Conservation (phyloP, 2,888 invertebrate genomes). For the Aleiodes alternator region DNA sequence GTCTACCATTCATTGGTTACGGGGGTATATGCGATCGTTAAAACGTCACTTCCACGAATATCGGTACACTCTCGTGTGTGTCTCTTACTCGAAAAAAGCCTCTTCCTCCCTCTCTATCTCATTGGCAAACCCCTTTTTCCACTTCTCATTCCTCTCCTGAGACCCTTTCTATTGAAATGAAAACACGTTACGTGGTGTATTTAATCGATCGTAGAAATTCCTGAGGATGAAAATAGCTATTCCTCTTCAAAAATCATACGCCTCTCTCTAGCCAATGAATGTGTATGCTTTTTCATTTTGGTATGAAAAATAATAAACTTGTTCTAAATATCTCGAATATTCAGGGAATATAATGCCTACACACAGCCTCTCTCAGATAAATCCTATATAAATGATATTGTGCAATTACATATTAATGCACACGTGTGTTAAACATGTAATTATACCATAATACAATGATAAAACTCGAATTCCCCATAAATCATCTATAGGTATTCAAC, state of each 20-base stretch:
- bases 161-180: slow-evolving; percentile 31
- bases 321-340: no score
- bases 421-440: no score
- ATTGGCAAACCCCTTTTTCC: not conserved
- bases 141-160: not conserved
- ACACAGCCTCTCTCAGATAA: no score
- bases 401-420: no score
- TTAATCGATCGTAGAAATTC: slow-evolving; percentile 41
- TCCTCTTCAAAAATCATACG: not conserved
- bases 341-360: no score
- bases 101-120: slow-evolving; percentile 16
- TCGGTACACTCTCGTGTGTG: slow-evolving; percentile 51
- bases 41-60: slow-evolving; percentile 66
- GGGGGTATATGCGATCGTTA: slow-evolving; percentile 59
- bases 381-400: no score
- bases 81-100: slow-evolving; percentile 47
- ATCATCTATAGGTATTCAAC: no score
- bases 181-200: slow-evolving; percentile 28
- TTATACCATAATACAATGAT: no score
- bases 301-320: no score
- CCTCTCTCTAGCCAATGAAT: not conserved
- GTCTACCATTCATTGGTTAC: slow-evolving; percentile 39
- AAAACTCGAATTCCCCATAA: no score
- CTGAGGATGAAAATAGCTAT: slow-evolving; percentile 35
- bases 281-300: no score